Evolutionary conservation across 2,113 vertebrate genomes (phyloP), one percentile per base, ranked within the genome.

Genomic region (Phalacrocorax aristotelis): DNA sequence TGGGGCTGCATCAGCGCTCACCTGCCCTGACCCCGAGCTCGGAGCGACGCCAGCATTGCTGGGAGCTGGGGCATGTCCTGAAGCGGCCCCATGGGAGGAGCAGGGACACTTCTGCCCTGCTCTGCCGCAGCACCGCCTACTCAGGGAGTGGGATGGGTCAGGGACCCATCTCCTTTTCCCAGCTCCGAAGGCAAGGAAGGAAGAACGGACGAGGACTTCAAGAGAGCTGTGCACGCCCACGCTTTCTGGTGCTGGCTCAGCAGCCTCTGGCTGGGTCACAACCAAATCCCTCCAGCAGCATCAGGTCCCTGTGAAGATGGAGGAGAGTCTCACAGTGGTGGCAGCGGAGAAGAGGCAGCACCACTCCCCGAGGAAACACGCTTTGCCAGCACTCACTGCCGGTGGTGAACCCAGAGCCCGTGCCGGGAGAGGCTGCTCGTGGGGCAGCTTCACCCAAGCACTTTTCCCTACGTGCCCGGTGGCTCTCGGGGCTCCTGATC

Each of bases 1-100:
- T 0, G 15, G 55, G 64, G 65, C 49, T 0, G 4, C 1, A 13
- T 6, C 74, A 17, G 61, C 1, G 1, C 54, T 52, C 15, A 0
- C 57, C 70, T 5, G 42, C 29, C 32, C 40, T 20, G 58, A 62
- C n/a, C 52, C 85, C 4, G 7, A 8, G 66, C 80, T 22, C 5
- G 7, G 75, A 77, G 62, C 7, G 1, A 13, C 0, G 15, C 17
- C 68, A 52, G 54, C 65, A 5, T 4, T 3, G 2, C 74, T 7
- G 5, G 60, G 46, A 49, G 36, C 90, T 13, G 54, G 42, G 52
- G 8, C 7, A 2, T 5, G 0, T 42, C 86, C 91, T 38, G 26
- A 77, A 8, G 51, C 15, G 4, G 32, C 81, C 70, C 60, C 27
- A 1, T 2, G 15, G 84, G 61, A 58, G 61, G 48, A 36, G 13